phyloP scores from a whole-genome alignment of 2,888 invertebrate genomes.

The Venustoraphidia nigricollis region DNA sequence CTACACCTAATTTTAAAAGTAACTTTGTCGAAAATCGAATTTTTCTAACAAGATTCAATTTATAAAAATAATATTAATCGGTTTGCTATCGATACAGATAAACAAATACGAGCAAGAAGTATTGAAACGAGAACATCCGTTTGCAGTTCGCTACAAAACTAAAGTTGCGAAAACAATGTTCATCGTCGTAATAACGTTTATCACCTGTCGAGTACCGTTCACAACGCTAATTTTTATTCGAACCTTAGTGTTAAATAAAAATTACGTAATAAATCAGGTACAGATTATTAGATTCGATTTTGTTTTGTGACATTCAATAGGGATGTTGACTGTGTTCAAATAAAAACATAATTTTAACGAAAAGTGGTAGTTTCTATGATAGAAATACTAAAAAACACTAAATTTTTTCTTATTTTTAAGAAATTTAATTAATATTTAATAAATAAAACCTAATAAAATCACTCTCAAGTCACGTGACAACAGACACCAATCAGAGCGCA shows the following conservation, averaged over 20 bases:
- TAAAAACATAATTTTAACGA: too few relatives aligned
- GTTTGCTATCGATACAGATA: conserved; percentile 35
- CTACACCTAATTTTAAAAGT: not conserved
- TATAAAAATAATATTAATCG: conserved; percentile 19
- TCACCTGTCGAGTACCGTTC: conserved; percentile 56
- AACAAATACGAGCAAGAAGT: conserved; percentile 48
- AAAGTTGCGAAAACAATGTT: conserved; percentile 56
- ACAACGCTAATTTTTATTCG: conserved; percentile 54
- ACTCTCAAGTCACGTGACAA: too few relatives aligned
- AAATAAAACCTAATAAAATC: too few relatives aligned
- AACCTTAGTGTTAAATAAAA: conserved; percentile 29
- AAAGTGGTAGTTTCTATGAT: too few relatives aligned
- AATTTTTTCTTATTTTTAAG: too few relatives aligned
- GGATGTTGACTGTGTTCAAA: too few relatives aligned
- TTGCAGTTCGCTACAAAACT: conserved; percentile 45
- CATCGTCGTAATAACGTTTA: conserved; percentile 48
- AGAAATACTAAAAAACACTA: too few relatives aligned
- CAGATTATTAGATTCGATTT: conserved; percentile 1
- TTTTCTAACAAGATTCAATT: too few relatives aligned
- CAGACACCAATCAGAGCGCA: too few relatives aligned
- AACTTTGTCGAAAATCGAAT: not conserved
- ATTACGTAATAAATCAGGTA: conserved; percentile 31
- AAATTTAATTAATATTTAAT: too few relatives aligned
- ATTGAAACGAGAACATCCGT: conserved; percentile 42
- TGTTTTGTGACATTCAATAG: too few relatives aligned